Conservation (phyloP, 2,797 vertebrate species). For the Australoheros facetus region DNA sequence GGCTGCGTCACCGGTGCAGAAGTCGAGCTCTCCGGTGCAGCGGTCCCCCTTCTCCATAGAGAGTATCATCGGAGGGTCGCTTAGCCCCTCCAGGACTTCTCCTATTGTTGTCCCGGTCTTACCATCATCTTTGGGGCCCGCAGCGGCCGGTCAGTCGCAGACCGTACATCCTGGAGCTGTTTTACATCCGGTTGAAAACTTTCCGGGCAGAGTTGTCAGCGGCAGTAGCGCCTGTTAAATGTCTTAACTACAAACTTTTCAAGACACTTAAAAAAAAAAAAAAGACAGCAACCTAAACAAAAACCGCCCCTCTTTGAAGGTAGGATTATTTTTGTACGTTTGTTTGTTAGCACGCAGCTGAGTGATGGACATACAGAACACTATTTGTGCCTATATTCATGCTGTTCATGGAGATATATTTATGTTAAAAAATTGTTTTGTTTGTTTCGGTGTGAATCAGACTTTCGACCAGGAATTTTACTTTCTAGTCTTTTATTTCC, state of each 20-base stretch:
- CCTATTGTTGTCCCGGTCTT: slow-evolving; percentile 77
- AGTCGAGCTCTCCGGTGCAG: slow-evolving; percentile 77
- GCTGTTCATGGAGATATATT: slow-evolving; percentile 79
- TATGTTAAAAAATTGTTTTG: slow-evolving; percentile 60
- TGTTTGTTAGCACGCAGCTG: slow-evolving; percentile 77
- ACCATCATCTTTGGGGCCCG: slow-evolving; percentile 70
- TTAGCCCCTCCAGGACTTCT: slow-evolving; percentile 86
- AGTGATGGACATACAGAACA: slow-evolving; percentile 76
- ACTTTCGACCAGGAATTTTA: slow-evolving; percentile 62
- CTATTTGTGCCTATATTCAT: slow-evolving; percentile 82
- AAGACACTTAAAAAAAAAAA: slow-evolving; percentile 37
- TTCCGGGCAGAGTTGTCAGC: slow-evolving; percentile 85
- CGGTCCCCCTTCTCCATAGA: slow-evolving; percentile 94
- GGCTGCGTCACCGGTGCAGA: slow-evolving; percentile 68
- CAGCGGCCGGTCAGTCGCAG: slow-evolving; percentile 74
- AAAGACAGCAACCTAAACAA: slow-evolving; percentile 66
- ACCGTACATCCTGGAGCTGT: slow-evolving; percentile 77
- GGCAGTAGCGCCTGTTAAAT: slow-evolving; percentile 86
- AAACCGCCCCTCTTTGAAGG: slow-evolving; percentile 84
- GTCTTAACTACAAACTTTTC: slow-evolving; percentile 67
- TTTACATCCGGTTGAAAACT: slow-evolving; percentile 84
- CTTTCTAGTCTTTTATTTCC: slow-evolving; percentile 36
- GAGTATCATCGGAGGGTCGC: slow-evolving; percentile 89
- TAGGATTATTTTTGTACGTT: slow-evolving; percentile 91
- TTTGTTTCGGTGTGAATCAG: slow-evolving; percentile 66